Base-by-base conservation (phyloP, 1,140 invertebrate species). In the Calycopis cecrops region DNA sequence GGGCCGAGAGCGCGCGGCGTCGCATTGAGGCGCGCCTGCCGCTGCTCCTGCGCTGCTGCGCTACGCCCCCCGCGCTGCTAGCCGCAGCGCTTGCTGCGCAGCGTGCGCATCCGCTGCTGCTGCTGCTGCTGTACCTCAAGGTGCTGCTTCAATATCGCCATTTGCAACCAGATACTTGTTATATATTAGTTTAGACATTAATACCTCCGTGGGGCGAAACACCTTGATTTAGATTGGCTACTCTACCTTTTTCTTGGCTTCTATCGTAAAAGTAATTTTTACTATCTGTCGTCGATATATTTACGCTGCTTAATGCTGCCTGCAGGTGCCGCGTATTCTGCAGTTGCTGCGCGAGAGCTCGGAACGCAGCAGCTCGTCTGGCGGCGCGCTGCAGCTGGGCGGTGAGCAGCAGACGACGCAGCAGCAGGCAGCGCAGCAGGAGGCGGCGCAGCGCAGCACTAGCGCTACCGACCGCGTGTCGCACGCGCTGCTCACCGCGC, bases 401-500 rank as follows among this genome's bases (percentile, higher is more conserved):
- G n/a, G 18, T 40, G 14, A 28, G n/a, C 9, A 14, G 37, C 7
- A 28, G 21, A 9, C 18, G 2, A n/a, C 4, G 53, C 35, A 9
- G 48, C 35, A 17, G 11, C 35, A 34, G 51, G 38, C n/a, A 35
- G n/a, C 18, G 55, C 38, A n/a, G 16, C 66, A 35, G 2, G 60
- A 18, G 11, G 75, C 71, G 66, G 69, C 84, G 71, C 67, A 83
- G 65, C 61, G 75, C 60, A 76, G 77, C 73, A 84, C 85, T 28
- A 90, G 90, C 78, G 88, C 91, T 50, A 86, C 96, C 40, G 96
- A 97, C 85, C 88, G 91, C 58, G 92, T 96, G 65, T 94, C 94
- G 34, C 96, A 97, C 71, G 91, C 92, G 47, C 81, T 97, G 47
- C 85, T 98, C 11, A 94, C 93, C 6, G 92, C 94, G 10, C 83